These are phyloP conservation scores for Dendrocincla fuliginosa DNA, from an alignment of 2,797 vertebrate species.

Conservation along the genomic window DNA sequence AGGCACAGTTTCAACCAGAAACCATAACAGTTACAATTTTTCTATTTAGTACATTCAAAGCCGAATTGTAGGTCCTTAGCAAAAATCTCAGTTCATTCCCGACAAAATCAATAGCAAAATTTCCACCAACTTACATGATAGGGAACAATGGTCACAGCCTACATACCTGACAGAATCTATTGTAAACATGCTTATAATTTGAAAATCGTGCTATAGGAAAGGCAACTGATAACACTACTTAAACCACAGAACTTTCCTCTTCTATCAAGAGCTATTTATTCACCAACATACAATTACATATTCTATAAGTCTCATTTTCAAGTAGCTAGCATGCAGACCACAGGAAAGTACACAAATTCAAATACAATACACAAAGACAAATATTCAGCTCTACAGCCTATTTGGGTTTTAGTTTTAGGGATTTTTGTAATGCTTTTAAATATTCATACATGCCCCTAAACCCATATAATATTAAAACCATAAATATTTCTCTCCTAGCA, in stretches of 20 bases:
- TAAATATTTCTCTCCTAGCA: not conserved
- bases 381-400: not conserved
- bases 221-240: not conserved
- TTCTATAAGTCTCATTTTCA: not conserved
- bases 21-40: not conserved
- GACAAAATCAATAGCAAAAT: not conserved
- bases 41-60: not conserved
- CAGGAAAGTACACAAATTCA: not conserved
- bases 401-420: not conserved
- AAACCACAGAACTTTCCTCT: not conserved
- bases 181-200: not conserved
- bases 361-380: not conserved
- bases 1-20: not conserved
- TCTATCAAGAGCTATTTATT: not conserved
- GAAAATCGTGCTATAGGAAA: not conserved
- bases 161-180: not conserved
- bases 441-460: not conserved
- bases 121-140: not conserved
- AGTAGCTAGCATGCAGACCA: not conserved
- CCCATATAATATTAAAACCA: not conserved
- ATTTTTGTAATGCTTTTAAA: not conserved
- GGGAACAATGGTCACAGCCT: not conserved
- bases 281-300: not conserved
- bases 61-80: not conserved
- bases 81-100: not conserved